Evolutionary conservation across 1,140 invertebrate genomes (phyloP), one percentile per base, ranked within the genome.

Genomic region (Tetramorium parvispinum): DNA sequence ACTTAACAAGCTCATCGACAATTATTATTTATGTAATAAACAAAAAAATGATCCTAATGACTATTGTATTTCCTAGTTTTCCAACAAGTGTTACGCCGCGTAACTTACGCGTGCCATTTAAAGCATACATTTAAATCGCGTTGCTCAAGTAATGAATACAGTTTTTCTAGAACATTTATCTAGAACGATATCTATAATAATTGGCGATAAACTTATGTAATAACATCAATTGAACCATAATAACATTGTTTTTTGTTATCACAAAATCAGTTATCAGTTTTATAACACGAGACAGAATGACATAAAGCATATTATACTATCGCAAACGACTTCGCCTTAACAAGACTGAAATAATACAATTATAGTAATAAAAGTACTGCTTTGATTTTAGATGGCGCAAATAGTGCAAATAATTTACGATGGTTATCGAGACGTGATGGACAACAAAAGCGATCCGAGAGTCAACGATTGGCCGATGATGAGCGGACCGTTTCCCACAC

Each of bases 381-480:
- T 86, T 88, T 91, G 89, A 85, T 95, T 93, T 91, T 94, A 96
- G 94, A 96, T 96, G 96, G 93, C 94, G 88, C 88, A 91, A 24
- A 37, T 95, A 65, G 91, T 96, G 71, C 85, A 88, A 93, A 92
- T 82, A 71, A 83, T 96, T 27, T 95, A 96, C 86, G 95, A 96
- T 83, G 94, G 95, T 76, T 97, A 97, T 93, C 93, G 95, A 85
- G 96, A 97, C 92, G 91, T 97, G 57, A 97, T 98, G 97, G 96
- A 97, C 90, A 97, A 97, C 93, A 96, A 97, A 92, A 95, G 96
- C 79, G 98, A 98, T 95, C 97, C 97, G n/a, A 96, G 98, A 90
- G 97, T 98, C 78, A 97, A 97, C 92, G 96, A 97, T 92, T 98
- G 98, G 97, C 96, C 97, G 68, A 94, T 99, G 87, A 98, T 98